Evolutionary conservation across 2,888 invertebrate genomes (phyloP).

Genomic region (Cancer borealis): DNA sequence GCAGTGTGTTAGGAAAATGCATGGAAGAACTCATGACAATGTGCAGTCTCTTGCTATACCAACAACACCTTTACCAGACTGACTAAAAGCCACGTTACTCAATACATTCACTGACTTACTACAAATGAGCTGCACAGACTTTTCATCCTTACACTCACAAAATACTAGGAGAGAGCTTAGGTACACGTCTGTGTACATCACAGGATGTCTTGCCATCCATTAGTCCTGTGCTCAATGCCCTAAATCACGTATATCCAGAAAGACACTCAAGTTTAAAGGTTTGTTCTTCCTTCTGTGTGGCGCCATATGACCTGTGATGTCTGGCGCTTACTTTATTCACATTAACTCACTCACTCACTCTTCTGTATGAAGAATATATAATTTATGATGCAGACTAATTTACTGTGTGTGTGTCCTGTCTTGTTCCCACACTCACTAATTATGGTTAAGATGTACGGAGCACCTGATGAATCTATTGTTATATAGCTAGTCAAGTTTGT

Average conservation of each 20-base stretch:
- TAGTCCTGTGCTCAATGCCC: conserved; percentile 31
- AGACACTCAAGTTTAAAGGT: conserved; percentile 2
- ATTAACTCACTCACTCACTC: no score
- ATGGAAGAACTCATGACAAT: conserved; percentile 13
- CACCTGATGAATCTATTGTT: not conserved
- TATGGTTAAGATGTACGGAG: not conserved
- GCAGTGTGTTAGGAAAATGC: not conserved
- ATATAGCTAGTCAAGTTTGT: not conserved
- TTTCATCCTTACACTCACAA: not conserved
- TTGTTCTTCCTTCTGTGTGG: not conserved
- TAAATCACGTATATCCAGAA: not conserved
- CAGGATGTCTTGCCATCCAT: not conserved
- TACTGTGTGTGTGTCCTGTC: not conserved
- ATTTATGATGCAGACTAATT: not conserved
- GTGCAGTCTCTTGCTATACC: not conserved
- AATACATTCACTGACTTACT: not conserved
- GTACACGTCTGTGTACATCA: not conserved
- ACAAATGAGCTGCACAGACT: not conserved
- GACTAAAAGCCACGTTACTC: not conserved
- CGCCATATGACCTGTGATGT: no score
- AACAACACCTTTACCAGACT: not conserved
- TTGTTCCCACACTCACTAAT: not conserved
- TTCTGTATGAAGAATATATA: not conserved
- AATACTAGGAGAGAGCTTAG: not conserved
- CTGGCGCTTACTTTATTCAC: no score